Percentiles rank a stretch among this genome's conserved stretches.
phyloP scores from a whole-genome alignment of 2,888 invertebrate species.

The Rhamnusium bicolor region DNA sequence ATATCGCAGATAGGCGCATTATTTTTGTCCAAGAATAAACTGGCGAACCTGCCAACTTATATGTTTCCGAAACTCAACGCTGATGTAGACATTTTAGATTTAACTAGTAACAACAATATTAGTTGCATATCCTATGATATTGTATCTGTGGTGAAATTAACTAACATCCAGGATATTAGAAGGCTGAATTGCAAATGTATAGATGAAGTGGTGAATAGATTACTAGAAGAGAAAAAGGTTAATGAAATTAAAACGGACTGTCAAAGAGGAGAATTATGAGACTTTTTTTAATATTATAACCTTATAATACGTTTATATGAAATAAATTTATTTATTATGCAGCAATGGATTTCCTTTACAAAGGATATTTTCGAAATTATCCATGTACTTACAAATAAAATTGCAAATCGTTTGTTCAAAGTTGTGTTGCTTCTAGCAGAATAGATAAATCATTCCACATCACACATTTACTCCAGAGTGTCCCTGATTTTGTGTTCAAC shows the following conservation, averaged over 20 bases:
- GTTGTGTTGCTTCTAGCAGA: too few species aligned
- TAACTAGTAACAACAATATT: slow-evolving; percentile 48
- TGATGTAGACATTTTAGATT: slow-evolving; percentile 45
- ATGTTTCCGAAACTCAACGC: slow-evolving; percentile 38
- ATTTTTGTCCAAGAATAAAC: slow-evolving; percentile 48
- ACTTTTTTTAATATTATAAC: too few species aligned
- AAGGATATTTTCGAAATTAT: too few species aligned
- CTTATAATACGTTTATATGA: too few species aligned
- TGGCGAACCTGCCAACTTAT: slow-evolving; percentile 41
- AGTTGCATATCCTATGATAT: slow-evolving; percentile 49
- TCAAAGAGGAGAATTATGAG: background rate
- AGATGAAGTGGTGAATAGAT: slow-evolving; percentile 18
- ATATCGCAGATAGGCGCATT: slow-evolving; percentile 47
- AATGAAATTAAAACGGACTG: slow-evolving; percentile 47
- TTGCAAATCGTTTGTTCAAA: too few species aligned
- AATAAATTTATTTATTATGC: too few species aligned
- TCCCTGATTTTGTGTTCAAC: too few species aligned
- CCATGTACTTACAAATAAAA: too few species aligned
- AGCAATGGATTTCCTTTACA: too few species aligned
- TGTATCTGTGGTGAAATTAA: slow-evolving; percentile 43
- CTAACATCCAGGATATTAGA: slow-evolving; percentile 39
- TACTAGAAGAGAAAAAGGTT: slow-evolving; percentile 21
- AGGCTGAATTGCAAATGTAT: slow-evolving; percentile 49
- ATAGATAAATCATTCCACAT: too few species aligned
- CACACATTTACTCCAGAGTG: too few species aligned